These are phyloP conservation scores for Eidolon dupreanum DNA, from an alignment of 2,797 vertebrate species.

Conservation along the genomic window DNA sequence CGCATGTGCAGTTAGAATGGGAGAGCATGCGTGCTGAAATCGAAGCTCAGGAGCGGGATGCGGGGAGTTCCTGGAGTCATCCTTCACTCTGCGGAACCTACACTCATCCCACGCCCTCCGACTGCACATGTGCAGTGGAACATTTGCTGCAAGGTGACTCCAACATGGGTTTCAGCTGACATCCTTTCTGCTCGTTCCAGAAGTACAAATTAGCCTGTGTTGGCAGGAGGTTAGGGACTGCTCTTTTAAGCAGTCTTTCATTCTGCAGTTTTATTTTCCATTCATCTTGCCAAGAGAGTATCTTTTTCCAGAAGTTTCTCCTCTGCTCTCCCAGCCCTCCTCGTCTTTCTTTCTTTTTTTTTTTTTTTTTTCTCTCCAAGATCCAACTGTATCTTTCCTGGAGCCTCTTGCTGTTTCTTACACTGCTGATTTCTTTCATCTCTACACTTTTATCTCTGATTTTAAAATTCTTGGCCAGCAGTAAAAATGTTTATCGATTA, in stretches of 20 bases:
- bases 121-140: constrained; percentile 46
- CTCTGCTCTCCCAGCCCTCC: constrained; percentile 69
- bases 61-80: constrained; percentile 43
- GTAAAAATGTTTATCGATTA: neutral
- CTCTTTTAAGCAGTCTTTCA: constrained; percentile 84
- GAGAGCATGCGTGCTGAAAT: constrained; percentile 4
- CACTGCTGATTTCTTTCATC: constrained; percentile 4
- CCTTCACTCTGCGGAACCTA: neutral
- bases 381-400: constrained; percentile 78
- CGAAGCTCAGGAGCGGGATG: neutral
- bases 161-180: constrained; percentile 81
- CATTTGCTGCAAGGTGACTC: constrained; percentile 82
- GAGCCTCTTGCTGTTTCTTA: constrained; percentile 63
- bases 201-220: constrained; percentile 85
- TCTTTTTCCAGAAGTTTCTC: constrained; percentile 87
- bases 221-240: constrained; percentile 84
- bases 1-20: neutral
- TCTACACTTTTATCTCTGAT: neutral
- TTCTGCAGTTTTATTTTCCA: constrained; percentile 88
- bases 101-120: neutral
- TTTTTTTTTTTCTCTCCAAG: constrained; percentile 24
- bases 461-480: neutral
- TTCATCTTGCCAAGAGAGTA: constrained; percentile 84
- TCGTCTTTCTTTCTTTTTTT: constrained; percentile 14
- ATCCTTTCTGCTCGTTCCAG: constrained; percentile 83